These are phyloP conservation scores for Zeuzera pyrina DNA, from an alignment of 2,888 invertebrate species.

Conservation along the genomic window DNA sequence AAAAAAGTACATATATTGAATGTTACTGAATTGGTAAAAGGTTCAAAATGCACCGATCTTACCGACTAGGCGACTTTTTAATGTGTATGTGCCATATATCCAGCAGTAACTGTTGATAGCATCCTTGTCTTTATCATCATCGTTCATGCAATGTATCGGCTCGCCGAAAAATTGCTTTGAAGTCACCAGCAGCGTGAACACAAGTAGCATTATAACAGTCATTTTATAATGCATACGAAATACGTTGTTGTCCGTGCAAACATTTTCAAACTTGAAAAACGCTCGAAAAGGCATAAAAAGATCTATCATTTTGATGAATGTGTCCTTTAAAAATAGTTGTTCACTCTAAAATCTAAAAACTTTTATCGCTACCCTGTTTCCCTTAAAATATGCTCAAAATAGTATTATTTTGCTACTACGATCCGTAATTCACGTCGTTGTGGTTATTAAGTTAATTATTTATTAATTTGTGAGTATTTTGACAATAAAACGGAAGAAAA, in stretches of 20 bases:
- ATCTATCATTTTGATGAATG: conserved; percentile 78
- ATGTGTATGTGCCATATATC: conserved; percentile 82
- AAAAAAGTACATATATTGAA: neutral
- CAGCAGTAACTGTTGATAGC: conserved; percentile 84
- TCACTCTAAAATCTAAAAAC: too few species aligned
- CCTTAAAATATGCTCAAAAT: too few species aligned
- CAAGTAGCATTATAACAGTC: conserved; percentile 80
- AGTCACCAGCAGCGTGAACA: conserved; percentile 82
- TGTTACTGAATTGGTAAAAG: conserved; percentile 3
- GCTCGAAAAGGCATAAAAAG: conserved; percentile 78
- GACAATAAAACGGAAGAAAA: too few species aligned
- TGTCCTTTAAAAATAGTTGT: too few species aligned
- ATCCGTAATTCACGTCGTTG: too few species aligned
- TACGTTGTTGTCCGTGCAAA: conserved; percentile 82
- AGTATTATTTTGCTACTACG: too few species aligned
- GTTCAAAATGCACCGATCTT: too few species aligned
- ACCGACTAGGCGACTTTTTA: conserved; percentile 57
- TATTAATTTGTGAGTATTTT: too few species aligned
- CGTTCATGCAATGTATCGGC: conserved; percentile 82
- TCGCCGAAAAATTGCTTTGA: conserved; percentile 90
- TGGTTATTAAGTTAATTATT: too few species aligned
- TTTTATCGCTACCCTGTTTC: too few species aligned
- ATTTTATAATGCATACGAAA: conserved; percentile 83
- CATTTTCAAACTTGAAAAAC: conserved; percentile 76
- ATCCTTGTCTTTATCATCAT: conserved; percentile 56